These are phyloP conservation scores for Psittacula cyanocephala DNA, from an alignment of 2,113 vertebrate species.

Conservation along the genomic window DNA sequence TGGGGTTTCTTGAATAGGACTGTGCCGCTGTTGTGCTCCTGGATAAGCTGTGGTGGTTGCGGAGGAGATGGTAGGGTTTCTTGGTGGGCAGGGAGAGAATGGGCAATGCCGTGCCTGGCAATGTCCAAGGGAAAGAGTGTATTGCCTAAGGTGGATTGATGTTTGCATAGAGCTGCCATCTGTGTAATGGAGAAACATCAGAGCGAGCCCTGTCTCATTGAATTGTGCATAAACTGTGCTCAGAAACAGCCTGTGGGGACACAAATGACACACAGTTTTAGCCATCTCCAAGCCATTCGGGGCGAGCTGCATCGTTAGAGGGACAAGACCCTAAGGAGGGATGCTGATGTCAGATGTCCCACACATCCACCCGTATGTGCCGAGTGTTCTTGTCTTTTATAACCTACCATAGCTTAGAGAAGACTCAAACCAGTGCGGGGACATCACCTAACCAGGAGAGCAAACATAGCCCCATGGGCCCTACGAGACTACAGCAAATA, in stretches of 20 bases:
- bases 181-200: neutral
- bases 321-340: neutral
- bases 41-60: neutral
- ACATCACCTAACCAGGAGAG: neutral
- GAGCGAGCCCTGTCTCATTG: neutral
- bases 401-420: neutral
- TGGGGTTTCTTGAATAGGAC: neutral
- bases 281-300: neutral
- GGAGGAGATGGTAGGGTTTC: neutral
- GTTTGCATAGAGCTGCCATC: neutral
- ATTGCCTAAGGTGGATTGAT: neutral
- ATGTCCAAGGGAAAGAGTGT: neutral
- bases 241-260: neutral
- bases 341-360: neutral
- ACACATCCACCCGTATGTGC: neutral
- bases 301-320: neutral
- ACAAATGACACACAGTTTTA: neutral
- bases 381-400: neutral
- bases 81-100: neutral
- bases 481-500: neutral
- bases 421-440: neutral
- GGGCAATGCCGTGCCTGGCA: neutral
- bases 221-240: conserved; percentile 13
- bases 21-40: neutral
- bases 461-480: rapidly evolving